These are phyloP conservation scores for Erebia aethiops DNA, from an alignment of 2,888 invertebrate genomes.

Conservation along the genomic window DNA sequence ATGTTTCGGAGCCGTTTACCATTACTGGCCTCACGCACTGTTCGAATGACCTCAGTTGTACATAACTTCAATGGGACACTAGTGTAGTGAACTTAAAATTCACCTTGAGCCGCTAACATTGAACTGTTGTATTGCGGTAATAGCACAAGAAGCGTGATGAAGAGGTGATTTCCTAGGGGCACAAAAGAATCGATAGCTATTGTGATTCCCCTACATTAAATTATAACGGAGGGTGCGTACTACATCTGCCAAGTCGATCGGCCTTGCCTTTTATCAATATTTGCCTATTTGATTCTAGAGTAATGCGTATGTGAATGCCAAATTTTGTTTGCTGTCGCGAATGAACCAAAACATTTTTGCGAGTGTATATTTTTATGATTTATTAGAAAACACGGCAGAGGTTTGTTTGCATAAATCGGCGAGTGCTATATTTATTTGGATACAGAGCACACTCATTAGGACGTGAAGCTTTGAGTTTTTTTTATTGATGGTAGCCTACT, in stretches of 20 bases:
- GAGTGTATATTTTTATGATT: constrained; percentile 17
- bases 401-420: constrained; percentile 15
- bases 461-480: background rate
- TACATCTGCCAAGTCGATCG: constrained; percentile 70
- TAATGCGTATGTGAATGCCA: constrained; percentile 51
- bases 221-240: constrained; percentile 67
- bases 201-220: constrained; percentile 74
- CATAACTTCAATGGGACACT: background rate
- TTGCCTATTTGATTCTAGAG: constrained; percentile 69
- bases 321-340: constrained; percentile 49
- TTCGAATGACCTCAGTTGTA: background rate
- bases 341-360: constrained; percentile 33
- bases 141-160: constrained; percentile 60
- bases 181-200: constrained; percentile 73
- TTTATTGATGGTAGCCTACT: background rate
- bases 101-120: constrained; percentile 40
- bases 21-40: no score
- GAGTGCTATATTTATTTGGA: background rate
- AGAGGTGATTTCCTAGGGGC: constrained; percentile 62
- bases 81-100: constrained; percentile 18
- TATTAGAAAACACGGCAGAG: constrained; percentile 11
- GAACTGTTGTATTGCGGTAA: constrained; percentile 56
- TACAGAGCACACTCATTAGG: background rate
- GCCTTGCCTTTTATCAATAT: constrained; percentile 72
- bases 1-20: no score